Percentiles rank a stretch among this genome's conserved stretches.
These are phyloP conservation scores for Chaenogobius annularis DNA, from an alignment of 2,113 vertebrate species.

Conservation along the genomic window DNA sequence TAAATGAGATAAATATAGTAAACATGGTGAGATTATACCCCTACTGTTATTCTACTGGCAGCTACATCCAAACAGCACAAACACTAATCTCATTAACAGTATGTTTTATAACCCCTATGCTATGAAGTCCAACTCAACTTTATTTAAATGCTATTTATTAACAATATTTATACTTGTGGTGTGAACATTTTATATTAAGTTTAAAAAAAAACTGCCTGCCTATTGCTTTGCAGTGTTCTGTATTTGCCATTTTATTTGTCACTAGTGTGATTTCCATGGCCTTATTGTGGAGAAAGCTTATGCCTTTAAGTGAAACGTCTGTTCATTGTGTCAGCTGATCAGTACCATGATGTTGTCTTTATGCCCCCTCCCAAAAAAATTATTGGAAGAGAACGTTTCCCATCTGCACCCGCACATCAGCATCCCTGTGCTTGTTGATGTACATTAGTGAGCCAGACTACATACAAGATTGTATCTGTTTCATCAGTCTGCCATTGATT, in stretches of 20 bases:
- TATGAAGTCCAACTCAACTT: slow-evolving; percentile 38
- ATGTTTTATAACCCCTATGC: slow-evolving; percentile 30
- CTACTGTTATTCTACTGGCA: slow-evolving; percentile 35
- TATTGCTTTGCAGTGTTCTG: slow-evolving; percentile 64
- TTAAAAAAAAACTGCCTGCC: slow-evolving; percentile 47
- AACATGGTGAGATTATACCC: background rate
- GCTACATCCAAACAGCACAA: slow-evolving; percentile 44
- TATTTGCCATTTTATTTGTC: slow-evolving; percentile 60
- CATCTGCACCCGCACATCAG: background rate
- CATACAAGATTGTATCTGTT: background rate
- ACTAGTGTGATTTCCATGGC: slow-evolving; percentile 55
- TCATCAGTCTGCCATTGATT: slow-evolving; percentile 1
- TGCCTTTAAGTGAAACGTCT: slow-evolving; percentile 64
- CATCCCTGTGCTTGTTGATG: background rate
- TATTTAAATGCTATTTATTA: slow-evolving; percentile 54
- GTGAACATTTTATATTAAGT: slow-evolving; percentile 52
- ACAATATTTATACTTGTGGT: slow-evolving; percentile 53
- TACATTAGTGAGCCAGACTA: slow-evolving; percentile 10
- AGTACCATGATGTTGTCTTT: slow-evolving; percentile 47
- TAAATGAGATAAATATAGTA: background rate
- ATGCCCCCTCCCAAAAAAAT: slow-evolving; percentile 28
- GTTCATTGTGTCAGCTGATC: slow-evolving; percentile 55
- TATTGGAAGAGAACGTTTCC: slow-evolving; percentile 8
- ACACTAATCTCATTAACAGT: slow-evolving; percentile 34
- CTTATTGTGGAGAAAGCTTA: slow-evolving; percentile 62